Base-by-base conservation (phyloP, 1,140 invertebrate genomes). In the Eueides isabella region DNA sequence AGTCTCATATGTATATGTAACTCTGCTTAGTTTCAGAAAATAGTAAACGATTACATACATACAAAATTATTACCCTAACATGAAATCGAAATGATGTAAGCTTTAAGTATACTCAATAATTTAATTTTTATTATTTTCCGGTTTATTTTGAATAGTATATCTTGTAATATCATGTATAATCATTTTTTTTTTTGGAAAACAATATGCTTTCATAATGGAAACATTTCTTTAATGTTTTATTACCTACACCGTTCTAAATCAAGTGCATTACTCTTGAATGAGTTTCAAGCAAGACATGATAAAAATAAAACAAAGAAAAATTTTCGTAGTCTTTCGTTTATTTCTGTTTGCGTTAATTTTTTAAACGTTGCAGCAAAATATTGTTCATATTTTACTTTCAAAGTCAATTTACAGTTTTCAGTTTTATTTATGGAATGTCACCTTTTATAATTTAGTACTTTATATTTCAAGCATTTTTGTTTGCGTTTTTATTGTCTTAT, bases 241-340 rank as follows among this genome's bases (percentile, higher is more conserved):
- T 48, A 48, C 19, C 19, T 48, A 55, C 48, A 11, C 11, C 11
- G 48, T 23, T 55, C 48, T 55, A 55, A 55, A 55, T 55, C n/a
- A 55, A 55, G 48, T 55, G 48, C 48, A 55, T 63, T 63, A 63
- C 61, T 30, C 30, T n/a, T 16, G 26, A 30, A 30, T 63, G 30
- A 31, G 61, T 63, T 63, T 63, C 61, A n/a, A 63, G 2, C 14
- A 55, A 55, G 48, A 55, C 61, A 63, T 19, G 26, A 31, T 63
- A 30, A 30, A 29, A 69, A 69, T 69, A 35, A 69, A 69, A 69
- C 67, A 69, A 69, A 61, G 30, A 23, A 69, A 61, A 61, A 69
- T 61, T 69, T 61, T 19, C 16, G 48, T 69, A 61, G 23, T 69
- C 9, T 61, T 33, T 69, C 44, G 41, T 69, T 69, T 69, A 69